Conservation (phyloP, 1,140 invertebrate genomes). For the Goniozus legneri region DNA sequence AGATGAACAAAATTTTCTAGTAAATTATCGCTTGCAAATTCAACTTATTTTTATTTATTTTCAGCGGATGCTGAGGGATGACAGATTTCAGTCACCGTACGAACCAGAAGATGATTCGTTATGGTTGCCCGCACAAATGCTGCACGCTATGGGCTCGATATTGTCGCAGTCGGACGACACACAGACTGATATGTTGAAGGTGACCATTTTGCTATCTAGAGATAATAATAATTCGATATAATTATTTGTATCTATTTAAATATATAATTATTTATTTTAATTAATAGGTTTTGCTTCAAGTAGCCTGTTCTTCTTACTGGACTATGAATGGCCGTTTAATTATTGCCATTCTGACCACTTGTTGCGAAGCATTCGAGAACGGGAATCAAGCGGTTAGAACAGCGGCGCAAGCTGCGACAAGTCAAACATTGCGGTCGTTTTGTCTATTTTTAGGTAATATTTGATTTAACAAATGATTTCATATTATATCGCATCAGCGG, state of each 20-base stretch:
- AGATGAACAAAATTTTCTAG: no score
- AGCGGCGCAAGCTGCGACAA: conserved; percentile 77
- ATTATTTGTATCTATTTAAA: no score
- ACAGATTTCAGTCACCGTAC: conserved; percentile 85
- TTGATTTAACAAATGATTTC: no score
- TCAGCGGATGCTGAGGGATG: conserved; percentile 85
- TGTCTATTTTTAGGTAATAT: conserved; percentile 70
- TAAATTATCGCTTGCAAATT: background rate
- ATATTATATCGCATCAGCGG: no score
- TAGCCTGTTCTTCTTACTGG: conserved; percentile 76
- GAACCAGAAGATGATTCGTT: conserved; percentile 88
- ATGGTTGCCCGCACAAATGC: conserved; percentile 85
- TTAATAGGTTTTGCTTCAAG: conserved; percentile 69
- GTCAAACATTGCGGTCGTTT: conserved; percentile 77
- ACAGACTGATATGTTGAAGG: conserved; percentile 72
- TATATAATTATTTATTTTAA: background rate
- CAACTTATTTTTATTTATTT: conserved; percentile 4
- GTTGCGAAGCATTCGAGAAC: conserved; percentile 70
- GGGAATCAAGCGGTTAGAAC: conserved; percentile 75
- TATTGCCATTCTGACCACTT: conserved; percentile 71
- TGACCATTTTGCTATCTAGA: conserved; percentile 33
- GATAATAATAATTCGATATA: no score
- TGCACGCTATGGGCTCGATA: conserved; percentile 78
- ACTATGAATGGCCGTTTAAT: conserved; percentile 80
- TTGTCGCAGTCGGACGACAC: conserved; percentile 70